Evolutionary conservation across 2,113 vertebrate species (phyloP).

Genomic region (Zapus hudsonius): DNA sequence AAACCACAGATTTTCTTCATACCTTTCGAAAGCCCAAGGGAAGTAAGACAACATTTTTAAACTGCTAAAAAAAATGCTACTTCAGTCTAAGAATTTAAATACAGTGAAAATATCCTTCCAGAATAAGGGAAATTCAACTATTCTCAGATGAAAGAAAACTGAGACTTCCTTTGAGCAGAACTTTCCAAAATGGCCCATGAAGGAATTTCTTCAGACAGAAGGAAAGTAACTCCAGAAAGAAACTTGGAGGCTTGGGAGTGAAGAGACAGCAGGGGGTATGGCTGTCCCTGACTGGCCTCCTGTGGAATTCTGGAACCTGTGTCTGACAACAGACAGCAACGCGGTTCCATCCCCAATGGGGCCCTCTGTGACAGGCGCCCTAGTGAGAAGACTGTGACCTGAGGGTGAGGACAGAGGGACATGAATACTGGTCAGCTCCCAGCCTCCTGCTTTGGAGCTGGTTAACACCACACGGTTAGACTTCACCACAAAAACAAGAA

Average conservation of each 20-base stretch:
- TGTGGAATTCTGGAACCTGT: background rate
- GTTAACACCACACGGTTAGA: background rate
- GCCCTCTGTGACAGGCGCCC: background rate
- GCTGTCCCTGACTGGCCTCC: background rate
- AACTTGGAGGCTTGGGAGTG: background rate
- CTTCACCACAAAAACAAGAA: background rate
- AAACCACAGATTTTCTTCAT: background rate
- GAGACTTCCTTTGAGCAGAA: background rate
- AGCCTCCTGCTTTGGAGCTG: background rate
- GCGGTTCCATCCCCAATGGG: background rate
- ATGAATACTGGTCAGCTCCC: background rate
- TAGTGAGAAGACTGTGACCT: background rate
- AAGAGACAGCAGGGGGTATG: background rate
- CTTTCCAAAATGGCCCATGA: background rate
- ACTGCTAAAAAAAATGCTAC: background rate
- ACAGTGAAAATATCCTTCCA: background rate
- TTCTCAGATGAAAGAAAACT: slow-evolving; percentile 3
- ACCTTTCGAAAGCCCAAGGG: background rate
- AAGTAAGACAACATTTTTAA: background rate
- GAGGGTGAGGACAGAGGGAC: background rate
- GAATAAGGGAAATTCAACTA: background rate
- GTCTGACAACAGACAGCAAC: background rate
- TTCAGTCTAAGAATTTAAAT: background rate
- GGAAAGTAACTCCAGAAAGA: background rate
- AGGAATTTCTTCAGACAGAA: background rate